Evolutionary conservation across 2,113 vertebrate genomes (phyloP), one percentile per base, ranked within the genome.

Genomic region (Panthera uncia): DNA sequence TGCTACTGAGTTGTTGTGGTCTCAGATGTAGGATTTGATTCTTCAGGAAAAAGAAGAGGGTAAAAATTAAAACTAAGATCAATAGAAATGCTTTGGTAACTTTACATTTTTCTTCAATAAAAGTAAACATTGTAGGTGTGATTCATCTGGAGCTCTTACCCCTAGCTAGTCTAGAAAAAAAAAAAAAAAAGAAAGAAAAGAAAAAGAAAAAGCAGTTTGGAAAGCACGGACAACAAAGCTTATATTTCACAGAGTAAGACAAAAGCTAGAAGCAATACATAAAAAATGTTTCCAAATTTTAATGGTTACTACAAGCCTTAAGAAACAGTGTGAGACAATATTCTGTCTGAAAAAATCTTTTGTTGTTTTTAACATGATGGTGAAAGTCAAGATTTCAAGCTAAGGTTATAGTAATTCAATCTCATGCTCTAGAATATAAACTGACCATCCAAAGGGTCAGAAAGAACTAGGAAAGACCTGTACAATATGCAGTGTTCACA

Each of bases 381-480:
- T 61, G 11, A 52, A 95, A 93, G 45, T 83, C 79, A 95, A 86
- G 80, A 93, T 31, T 57, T 96, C 90, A 97, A 94, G 10, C 38
- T 91, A 61, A 89, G 6, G 31, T 33, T 38, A 27, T 15, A 89
- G 16, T 41, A 83, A 96, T 71, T 89, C 23, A 86, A 0, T 97
- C 80, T 97, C 82, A 61, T 55, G 18, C 76, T 98, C 92, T 80
- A 79, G n/a, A 52, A 50, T 81, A 96, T 92, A 97, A 97, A 95
- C 95, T 82, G 31, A 94, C 94, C 69, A 86, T n/a, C 41, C 36
- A 1, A 88, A 91, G 69, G 69, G 38, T 61, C 63, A 92, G 33
- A 55, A 97, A 92, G 15, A 18, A 97, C 48, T 50, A 68, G 1
- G 90, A 41, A 92, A 69, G 71, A 68, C 65, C 89, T 97, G 31